Conservation (phyloP, 2,113 vertebrate genomes). For the Sapajus apella region DNA sequence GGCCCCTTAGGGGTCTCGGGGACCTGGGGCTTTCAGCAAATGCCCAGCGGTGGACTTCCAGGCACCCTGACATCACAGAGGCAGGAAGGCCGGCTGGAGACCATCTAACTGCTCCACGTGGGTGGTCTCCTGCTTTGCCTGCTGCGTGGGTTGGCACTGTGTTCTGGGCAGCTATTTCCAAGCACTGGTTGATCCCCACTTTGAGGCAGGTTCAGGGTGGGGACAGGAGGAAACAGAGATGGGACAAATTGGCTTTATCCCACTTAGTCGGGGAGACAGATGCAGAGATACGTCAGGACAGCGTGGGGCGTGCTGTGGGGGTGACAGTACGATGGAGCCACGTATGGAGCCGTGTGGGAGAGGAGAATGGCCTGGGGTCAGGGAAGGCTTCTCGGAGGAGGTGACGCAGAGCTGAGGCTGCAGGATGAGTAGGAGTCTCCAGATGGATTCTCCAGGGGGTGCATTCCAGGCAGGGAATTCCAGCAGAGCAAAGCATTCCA, state of each 20-base stretch:
- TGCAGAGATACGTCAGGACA: not conserved
- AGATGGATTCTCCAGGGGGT: no score
- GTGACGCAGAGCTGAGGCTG: not conserved
- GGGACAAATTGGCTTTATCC: not conserved
- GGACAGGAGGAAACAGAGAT: not conserved
- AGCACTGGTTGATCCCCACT: rapidly evolving
- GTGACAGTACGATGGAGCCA: not conserved
- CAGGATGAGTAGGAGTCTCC: no score
- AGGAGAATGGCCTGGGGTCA: not conserved
- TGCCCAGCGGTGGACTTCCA: not conserved
- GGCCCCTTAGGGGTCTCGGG: not conserved
- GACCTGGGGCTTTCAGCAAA: not conserved
- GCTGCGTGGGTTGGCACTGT: not conserved
- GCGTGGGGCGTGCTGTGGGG: rapidly evolving
- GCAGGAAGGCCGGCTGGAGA: not conserved
- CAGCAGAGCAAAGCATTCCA: not conserved
- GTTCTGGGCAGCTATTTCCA: not conserved
- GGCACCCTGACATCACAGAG: not conserved
- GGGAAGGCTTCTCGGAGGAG: not conserved
- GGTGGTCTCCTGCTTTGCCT: not conserved
- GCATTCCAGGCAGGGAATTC: no score
- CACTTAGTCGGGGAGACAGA: not conserved
- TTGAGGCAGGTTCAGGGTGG: not conserved
- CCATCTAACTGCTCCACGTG: not conserved
- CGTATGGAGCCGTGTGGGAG: not conserved